phyloP scores from a whole-genome alignment of 2,797 vertebrate genomes.

The Rhinoraja longicauda region DNA sequence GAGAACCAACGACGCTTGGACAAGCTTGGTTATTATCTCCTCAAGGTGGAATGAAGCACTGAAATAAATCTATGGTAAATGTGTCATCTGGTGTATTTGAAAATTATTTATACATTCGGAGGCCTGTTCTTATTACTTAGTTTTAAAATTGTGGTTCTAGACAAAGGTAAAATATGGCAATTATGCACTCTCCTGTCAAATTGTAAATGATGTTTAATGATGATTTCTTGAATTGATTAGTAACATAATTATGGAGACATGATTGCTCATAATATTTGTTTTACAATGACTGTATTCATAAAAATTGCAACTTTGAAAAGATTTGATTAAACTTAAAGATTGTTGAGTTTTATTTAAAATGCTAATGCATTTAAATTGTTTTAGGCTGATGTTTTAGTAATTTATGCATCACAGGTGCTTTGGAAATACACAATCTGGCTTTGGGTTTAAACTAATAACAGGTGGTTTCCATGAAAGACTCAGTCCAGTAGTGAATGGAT shows the following conservation, averaged over 20 bases:
- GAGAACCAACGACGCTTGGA: background rate
- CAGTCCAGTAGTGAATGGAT: no score
- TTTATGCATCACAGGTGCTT: slow-evolving; percentile 19
- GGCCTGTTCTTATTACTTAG: background rate
- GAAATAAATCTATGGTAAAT: background rate
- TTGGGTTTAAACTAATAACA: background rate
- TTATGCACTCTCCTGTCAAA: background rate
- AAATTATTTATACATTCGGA: background rate
- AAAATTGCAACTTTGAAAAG: background rate
- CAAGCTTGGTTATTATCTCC: background rate
- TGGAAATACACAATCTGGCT: background rate
- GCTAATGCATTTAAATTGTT: background rate
- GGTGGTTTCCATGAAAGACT: background rate
- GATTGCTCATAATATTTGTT: background rate
- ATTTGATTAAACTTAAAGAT: background rate
- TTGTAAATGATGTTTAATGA: background rate
- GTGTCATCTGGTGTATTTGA: background rate
- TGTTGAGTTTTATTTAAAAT: background rate
- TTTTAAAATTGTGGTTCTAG: background rate
- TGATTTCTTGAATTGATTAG: background rate
- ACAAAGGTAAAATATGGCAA: background rate
- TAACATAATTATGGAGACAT: background rate
- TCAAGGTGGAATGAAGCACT: background rate
- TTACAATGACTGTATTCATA: no score
- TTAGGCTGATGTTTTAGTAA: background rate